Evolutionary conservation across 1,140 invertebrate species (phyloP).

Genomic region (Zaprionus tsacasi): DNA sequence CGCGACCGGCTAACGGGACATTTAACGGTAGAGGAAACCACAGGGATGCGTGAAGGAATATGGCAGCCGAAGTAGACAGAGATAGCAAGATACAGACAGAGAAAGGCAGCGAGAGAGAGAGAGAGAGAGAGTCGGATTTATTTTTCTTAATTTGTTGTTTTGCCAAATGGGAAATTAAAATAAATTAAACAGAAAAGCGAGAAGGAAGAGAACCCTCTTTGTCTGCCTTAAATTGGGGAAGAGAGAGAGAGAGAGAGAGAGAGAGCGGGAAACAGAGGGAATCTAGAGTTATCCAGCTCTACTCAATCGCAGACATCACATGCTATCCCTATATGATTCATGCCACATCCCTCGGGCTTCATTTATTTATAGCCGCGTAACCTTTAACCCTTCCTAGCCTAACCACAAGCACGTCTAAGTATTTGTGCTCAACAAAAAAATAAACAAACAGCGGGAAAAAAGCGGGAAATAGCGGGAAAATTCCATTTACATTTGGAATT

Average conservation of each 20-base stretch:
- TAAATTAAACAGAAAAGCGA: conserved; percentile 4
- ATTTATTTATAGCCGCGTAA: conserved; percentile 64
- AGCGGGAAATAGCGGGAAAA: conserved; percentile 14
- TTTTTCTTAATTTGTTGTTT: conserved; percentile 28
- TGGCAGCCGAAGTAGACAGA: background rate
- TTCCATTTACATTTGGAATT: conserved; percentile 56
- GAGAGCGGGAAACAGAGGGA: background rate
- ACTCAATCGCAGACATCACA: conserved; percentile 19
- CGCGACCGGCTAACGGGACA: conserved; percentile 46
- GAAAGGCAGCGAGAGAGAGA: background rate
- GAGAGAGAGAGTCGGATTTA: conserved; percentile 8
- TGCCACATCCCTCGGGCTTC: conserved; percentile 43
- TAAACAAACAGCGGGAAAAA: background rate
- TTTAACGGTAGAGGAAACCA: conserved; percentile 10
- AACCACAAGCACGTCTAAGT: conserved; percentile 64
- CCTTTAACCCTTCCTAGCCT: conserved; percentile 46
- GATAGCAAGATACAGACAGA: background rate
- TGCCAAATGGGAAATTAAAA: conserved; percentile 28
- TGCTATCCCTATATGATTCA: conserved; percentile 35
- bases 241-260: background rate
- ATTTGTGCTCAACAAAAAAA: conserved; percentile 6
- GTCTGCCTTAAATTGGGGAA: background rate
- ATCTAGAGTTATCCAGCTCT: background rate
- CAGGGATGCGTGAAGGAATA: conserved; percentile 31
- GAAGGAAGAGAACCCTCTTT: background rate